A percentile compares a stretch with the other conserved stretches of the same genome.
These are phyloP conservation scores for Physella acuta DNA, from an alignment of 1,140 invertebrate genomes.

Conservation along the genomic window DNA sequence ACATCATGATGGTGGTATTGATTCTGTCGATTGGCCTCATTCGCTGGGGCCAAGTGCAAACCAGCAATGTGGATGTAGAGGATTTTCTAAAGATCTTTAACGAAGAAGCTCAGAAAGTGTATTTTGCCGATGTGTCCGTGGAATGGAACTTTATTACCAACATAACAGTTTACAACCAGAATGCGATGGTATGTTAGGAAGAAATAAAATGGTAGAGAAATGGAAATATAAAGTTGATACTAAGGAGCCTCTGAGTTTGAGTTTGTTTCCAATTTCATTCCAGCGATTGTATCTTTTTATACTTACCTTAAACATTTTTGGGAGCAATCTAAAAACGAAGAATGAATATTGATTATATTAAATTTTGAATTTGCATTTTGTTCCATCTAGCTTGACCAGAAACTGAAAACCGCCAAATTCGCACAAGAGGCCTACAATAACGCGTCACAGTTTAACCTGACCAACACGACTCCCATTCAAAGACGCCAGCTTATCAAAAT, in stretches of 20 bases:
- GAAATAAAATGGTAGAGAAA: not conserved
- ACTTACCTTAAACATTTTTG: too few species aligned
- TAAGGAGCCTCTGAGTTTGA: not conserved
- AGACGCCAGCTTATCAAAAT: slow-evolving; percentile 76
- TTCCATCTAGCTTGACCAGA: slow-evolving; percentile 13
- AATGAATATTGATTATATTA: too few species aligned
- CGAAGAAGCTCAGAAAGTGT: slow-evolving; percentile 12
- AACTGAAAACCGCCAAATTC: slow-evolving; percentile 26
- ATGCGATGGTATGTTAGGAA: slow-evolving; percentile 32
- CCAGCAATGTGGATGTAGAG: too few species aligned
- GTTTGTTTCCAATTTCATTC: not conserved
- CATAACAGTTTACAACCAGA: slow-evolving; percentile 34
- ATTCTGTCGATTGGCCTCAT: too few species aligned
- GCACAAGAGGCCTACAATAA: slow-evolving; percentile 36
- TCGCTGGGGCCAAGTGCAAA: too few species aligned
- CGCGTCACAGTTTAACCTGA: slow-evolving; percentile 63
- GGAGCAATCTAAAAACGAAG: too few species aligned
- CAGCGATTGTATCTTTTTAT: not conserved
- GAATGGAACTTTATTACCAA: slow-evolving; percentile 43
- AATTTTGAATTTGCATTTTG: slow-evolving; percentile 7
- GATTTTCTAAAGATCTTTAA: slow-evolving; percentile 37
- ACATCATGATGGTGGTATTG: too few species aligned
- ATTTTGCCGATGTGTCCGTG: slow-evolving; percentile 20
- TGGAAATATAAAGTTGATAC: not conserved
- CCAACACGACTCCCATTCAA: slow-evolving; percentile 70